These are phyloP conservation scores for Trissolcus japonicus DNA, from an alignment of 2,888 invertebrate species.

Conservation along the genomic window DNA sequence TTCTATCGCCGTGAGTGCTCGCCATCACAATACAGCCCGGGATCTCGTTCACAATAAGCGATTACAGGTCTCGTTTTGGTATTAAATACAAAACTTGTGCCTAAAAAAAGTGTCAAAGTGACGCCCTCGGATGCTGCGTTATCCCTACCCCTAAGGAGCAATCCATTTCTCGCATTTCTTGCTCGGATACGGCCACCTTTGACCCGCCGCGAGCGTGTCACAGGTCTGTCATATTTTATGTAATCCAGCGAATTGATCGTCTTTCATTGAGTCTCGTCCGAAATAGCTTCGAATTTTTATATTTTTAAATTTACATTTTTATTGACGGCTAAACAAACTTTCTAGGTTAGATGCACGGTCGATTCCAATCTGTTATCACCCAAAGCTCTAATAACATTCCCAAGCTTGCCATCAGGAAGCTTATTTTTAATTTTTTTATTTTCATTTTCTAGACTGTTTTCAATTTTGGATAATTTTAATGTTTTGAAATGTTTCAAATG, in stretches of 20 bases:
- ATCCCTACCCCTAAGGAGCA: slow-evolving; percentile 19
- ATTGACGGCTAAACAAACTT: too few species aligned
- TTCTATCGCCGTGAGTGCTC: slow-evolving; percentile 1
- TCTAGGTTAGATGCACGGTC: too few species aligned
- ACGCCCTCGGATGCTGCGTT: slow-evolving; percentile 31
- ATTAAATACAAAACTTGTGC: neutral
- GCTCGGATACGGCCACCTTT: slow-evolving; percentile 20
- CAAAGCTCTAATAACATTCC: too few species aligned
- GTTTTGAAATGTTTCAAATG: too few species aligned
- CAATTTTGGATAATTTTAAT: too few species aligned
- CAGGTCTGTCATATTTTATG: neutral
- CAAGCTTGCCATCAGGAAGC: too few species aligned
- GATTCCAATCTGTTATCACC: too few species aligned
- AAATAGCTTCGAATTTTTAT: neutral
- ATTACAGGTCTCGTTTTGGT: too few species aligned
- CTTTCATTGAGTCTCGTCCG: neutral
- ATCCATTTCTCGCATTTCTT: slow-evolving; percentile 30
- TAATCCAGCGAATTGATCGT: neutral
- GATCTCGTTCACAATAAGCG: neutral
- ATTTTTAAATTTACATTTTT: too few species aligned
- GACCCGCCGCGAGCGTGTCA: slow-evolving; percentile 1
- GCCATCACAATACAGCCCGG: neutral
- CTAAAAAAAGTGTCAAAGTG: slow-evolving; percentile 2
- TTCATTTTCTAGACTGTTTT: too few species aligned
- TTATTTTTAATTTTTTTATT: too few species aligned